phyloP scores from a whole-genome alignment of 2,888 invertebrate species.

The Clostera curtula region DNA sequence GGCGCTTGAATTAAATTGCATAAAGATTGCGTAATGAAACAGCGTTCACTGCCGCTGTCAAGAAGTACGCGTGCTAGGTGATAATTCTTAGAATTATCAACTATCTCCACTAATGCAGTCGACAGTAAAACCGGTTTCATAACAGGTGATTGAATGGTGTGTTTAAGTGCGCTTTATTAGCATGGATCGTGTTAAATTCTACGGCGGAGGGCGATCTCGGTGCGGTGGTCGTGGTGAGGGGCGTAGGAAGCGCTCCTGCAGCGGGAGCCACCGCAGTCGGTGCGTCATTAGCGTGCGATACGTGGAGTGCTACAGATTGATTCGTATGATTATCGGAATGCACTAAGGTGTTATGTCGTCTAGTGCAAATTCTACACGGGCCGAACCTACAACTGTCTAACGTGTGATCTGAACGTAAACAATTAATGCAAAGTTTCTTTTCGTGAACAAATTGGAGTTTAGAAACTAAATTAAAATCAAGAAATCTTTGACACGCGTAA shows the following conservation, averaged over 20 bases:
- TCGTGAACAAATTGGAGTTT: slow-evolving; percentile 1
- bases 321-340: not conserved
- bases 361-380: slow-evolving; percentile 1
- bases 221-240: too few relatives aligned
- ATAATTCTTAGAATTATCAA: not conserved
- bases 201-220: too few relatives aligned
- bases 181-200: not conserved
- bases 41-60: slow-evolving; percentile 3
- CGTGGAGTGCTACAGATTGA: not conserved
- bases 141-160: not conserved
- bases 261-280: not conserved
- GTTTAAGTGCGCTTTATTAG: not conserved
- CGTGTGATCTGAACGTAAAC: not conserved
- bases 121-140: not conserved
- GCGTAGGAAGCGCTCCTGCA: not conserved
- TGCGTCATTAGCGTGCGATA: not conserved
- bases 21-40: slow-evolving; percentile 8
- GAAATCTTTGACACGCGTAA: slow-evolving; percentile 2
- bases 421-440: slow-evolving; percentile 2
- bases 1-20: slow-evolving; percentile 10
- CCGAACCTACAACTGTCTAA: slow-evolving; percentile 1
- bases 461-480: not conserved
- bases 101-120: slow-evolving; percentile 1
- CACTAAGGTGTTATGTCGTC: slow-evolving; percentile 2
- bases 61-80: not conserved